Percentiles rank a stretch among this genome's conserved stretches.
Conservation (phyloP, 2,888 invertebrate species). For the Drosophila formosana region DNA sequence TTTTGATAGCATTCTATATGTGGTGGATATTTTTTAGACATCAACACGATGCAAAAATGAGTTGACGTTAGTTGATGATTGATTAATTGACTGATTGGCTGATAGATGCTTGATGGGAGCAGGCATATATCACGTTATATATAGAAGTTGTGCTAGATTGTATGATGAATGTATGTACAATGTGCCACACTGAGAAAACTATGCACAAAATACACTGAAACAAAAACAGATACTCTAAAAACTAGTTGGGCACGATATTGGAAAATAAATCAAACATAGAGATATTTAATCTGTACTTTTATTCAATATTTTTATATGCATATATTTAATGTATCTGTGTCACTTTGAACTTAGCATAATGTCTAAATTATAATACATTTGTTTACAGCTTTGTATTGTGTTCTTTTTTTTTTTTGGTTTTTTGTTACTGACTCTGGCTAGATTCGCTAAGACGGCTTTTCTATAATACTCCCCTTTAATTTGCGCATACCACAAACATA, state of each 20-base stretch:
- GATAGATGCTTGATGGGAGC: conserved; percentile 52
- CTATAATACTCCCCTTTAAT: conserved; percentile 17
- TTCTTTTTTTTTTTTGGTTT: conserved; percentile 13
- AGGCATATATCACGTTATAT: conserved; percentile 53
- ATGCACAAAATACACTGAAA: conserved; percentile 70
- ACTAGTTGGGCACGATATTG: conserved; percentile 23
- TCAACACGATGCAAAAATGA: conserved; percentile 62
- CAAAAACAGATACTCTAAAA: conserved; percentile 30
- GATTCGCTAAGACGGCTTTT: conserved; percentile 37
- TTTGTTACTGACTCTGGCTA: conserved; percentile 27
- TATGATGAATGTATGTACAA: conserved; percentile 46
- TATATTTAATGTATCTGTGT: conserved; percentile 35
- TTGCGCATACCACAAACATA: conserved; percentile 11
- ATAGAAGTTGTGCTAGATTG: conserved; percentile 51
- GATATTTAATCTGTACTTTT: conserved; percentile 50
- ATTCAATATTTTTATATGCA: conserved; percentile 55
- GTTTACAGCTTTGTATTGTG: conserved; percentile 29
- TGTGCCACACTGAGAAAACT: conserved; percentile 60
- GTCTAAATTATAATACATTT: conserved; percentile 72
- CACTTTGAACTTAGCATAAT: conserved; percentile 59
- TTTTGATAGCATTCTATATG: conserved; percentile 40
- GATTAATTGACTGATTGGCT: conserved; percentile 28
- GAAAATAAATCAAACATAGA: conserved; percentile 50
- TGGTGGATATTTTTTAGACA: conserved; percentile 37
- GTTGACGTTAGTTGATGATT: conserved; percentile 25